Evolutionary conservation across 1,140 invertebrate species (phyloP).

Genomic region (Papilio glaucus): DNA sequence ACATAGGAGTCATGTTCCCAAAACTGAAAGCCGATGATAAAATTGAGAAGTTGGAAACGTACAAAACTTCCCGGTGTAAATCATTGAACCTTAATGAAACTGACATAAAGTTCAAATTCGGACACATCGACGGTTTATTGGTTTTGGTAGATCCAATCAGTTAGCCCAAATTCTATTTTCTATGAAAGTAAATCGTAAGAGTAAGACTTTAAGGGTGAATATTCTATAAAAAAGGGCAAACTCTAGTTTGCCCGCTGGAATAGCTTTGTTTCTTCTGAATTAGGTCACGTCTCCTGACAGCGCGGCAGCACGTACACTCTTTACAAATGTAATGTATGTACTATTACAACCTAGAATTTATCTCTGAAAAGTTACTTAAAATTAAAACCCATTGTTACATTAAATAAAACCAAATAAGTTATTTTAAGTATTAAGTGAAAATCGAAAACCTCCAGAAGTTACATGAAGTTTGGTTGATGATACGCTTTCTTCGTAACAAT

Average conservation of each 20-base stretch:
- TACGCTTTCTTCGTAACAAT: too few species aligned
- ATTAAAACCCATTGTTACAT: too few species aligned
- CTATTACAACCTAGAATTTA: constrained; percentile 38
- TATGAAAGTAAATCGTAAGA: constrained; percentile 26
- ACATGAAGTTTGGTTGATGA: too few species aligned
- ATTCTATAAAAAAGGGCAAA: background rate
- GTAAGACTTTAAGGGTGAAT: constrained; percentile 36
- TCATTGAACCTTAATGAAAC: constrained; percentile 14
- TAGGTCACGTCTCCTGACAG: constrained; percentile 47
- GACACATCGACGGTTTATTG: constrained; percentile 15
- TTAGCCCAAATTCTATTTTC: constrained; percentile 35
- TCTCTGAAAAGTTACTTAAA: constrained; percentile 2
- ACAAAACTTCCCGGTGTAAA: constrained; percentile 23
- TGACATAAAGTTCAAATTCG: constrained; percentile 14
- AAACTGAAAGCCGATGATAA: background rate
- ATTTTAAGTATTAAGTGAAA: too few species aligned
- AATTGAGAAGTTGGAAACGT: constrained; percentile 10
- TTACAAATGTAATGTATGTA: constrained; percentile 44
- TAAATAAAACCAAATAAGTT: too few species aligned
- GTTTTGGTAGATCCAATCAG: constrained; percentile 33
- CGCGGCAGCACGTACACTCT: constrained; percentile 31
- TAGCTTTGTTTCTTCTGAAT: constrained; percentile 47
- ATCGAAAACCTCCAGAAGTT: too few species aligned
- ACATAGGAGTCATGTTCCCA: background rate
- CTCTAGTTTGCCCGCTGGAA: constrained; percentile 31